phyloP scores from a whole-genome alignment of 2,113 vertebrate genomes.

The Thunnus maccoyii region DNA sequence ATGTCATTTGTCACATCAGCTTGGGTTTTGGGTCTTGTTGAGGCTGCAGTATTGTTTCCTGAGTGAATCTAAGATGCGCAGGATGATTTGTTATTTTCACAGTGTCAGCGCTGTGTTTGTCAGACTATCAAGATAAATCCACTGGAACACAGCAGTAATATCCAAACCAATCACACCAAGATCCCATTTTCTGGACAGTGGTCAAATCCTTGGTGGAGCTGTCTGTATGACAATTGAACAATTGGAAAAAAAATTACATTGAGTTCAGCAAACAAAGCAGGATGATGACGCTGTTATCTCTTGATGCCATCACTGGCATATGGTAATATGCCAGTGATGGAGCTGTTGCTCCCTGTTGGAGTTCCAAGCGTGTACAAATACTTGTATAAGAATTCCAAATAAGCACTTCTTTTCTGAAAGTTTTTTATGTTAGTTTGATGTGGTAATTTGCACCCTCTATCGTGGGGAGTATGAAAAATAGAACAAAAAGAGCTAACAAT shows the following conservation, averaged over 20 bases:
- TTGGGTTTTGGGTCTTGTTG: conserved; percentile 53
- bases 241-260: conserved; percentile 36
- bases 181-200: conserved; percentile 51
- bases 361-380: neutral
- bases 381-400: conserved; percentile 21
- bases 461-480: conserved; percentile 9
- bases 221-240: conserved; percentile 3
- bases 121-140: conserved; percentile 36
- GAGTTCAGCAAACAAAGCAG: conserved; percentile 29
- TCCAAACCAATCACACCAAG: conserved; percentile 41
- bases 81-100: conserved; percentile 15
- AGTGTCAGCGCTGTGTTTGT: neutral
- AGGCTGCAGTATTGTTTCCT: conserved; percentile 11
- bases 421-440: conserved; percentile 12
- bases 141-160: conserved; percentile 27
- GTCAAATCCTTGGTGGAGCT: conserved; percentile 22
- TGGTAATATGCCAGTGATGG: neutral
- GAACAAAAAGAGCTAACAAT: conserved; percentile 22
- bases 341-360: conserved; percentile 4
- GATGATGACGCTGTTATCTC: conserved; percentile 34
- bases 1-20: conserved; percentile 23
- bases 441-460: conserved; percentile 26
- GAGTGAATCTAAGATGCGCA: neutral
- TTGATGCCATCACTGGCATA: conserved; percentile 15
- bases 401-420: neutral